Conservation (phyloP, 2,888 invertebrate species). For the Hesperia comma region DNA sequence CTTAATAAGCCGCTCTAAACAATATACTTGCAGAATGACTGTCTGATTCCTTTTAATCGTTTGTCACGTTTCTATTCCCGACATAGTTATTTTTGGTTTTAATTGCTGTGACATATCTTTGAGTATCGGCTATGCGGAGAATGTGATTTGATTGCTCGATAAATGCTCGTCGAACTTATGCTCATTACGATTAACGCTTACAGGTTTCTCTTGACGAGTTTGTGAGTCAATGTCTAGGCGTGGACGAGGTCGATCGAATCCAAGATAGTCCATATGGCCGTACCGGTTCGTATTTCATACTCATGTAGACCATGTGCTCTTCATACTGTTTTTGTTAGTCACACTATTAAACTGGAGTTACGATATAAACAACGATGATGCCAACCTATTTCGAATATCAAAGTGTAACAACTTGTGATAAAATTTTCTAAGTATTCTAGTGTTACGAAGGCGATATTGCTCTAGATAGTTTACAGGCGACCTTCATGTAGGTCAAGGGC, state of each 20-base stretch:
- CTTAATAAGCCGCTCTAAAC: constrained; percentile 24
- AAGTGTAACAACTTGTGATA: too few species aligned
- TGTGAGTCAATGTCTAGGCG: constrained; percentile 2
- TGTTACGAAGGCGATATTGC: too few species aligned
- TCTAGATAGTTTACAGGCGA: too few species aligned
- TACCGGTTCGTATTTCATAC: not conserved
- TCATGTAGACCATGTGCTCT: too few species aligned
- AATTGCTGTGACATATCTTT: constrained; percentile 13
- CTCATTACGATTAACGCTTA: too few species aligned
- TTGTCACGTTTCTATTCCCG: constrained; percentile 13
- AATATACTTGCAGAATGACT: constrained; percentile 14
- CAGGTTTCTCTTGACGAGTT: not conserved
- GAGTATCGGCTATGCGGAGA: constrained; percentile 11
- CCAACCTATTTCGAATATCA: too few species aligned
- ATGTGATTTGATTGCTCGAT: constrained; percentile 10
- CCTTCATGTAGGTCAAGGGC: too few species aligned
- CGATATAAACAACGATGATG: too few species aligned
- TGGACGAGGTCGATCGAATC: constrained; percentile 1
- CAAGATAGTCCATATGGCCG: not conserved
- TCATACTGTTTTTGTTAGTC: too few species aligned
- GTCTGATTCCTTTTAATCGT: not conserved
- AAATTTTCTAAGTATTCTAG: too few species aligned
- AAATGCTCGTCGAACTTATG: not conserved
- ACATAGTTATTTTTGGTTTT: constrained; percentile 18
- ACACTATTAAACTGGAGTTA: too few species aligned